A percentile compares a stretch with the other conserved stretches of the same genome.
Conservation (phyloP, 1,140 invertebrate species). For the Mycetomoellerius zeteki region DNA sequence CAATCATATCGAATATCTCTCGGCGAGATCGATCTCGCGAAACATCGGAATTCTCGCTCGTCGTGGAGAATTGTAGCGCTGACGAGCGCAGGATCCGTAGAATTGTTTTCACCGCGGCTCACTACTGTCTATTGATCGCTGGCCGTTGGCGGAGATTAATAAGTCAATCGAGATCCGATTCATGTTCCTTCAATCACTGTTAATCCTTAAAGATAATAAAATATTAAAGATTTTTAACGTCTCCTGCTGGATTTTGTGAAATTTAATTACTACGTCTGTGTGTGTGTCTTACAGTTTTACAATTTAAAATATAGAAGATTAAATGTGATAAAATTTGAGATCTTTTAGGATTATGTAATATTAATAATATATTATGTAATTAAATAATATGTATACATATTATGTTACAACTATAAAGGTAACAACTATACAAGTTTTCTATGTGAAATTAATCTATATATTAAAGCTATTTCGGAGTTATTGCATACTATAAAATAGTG, state of each 20-base stretch:
- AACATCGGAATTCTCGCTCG: conserved; percentile 63
- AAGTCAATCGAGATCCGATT: conserved; percentile 1
- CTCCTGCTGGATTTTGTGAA: not conserved
- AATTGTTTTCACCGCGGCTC: conserved; percentile 40
- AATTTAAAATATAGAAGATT: no score
- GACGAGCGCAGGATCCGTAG: conserved; percentile 1
- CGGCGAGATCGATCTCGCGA: conserved; percentile 68
- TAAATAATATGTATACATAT: no score
- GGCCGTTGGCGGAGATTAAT: not conserved
- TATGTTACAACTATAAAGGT: no score
- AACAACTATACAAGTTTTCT: no score
- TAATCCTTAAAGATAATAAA: not conserved
- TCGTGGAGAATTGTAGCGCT: conserved; percentile 42
- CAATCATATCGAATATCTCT: conserved; percentile 74
- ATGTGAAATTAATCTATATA: no score
- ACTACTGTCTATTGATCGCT: not conserved
- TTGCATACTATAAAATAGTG: no score
- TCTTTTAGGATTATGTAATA: no score
- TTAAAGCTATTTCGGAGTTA: no score
- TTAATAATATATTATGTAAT: no score
- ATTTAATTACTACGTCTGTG: not conserved
- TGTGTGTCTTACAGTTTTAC: no score
- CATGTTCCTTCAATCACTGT: not conserved
- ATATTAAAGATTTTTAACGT: not conserved
- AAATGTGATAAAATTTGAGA: no score